These are phyloP conservation scores for Rhadina sibilatrix DNA, from an alignment of 2,113 vertebrate genomes.

Conservation along the genomic window DNA sequence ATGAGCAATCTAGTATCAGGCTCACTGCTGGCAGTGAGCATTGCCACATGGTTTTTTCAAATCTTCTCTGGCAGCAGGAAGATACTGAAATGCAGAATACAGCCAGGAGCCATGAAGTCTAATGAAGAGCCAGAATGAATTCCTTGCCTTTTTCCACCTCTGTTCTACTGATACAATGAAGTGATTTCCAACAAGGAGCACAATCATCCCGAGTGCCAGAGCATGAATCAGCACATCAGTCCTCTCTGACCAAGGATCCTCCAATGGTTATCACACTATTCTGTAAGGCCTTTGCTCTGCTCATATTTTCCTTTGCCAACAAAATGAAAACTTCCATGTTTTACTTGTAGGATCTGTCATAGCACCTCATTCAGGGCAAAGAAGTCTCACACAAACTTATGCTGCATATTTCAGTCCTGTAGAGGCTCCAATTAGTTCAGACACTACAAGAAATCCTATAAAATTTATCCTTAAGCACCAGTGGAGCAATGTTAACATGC, in stretches of 20 bases:
- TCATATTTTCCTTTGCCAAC: neutral
- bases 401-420: neutral
- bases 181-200: slow-evolving; percentile 47
- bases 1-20: slow-evolving; percentile 18
- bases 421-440: neutral
- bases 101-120: slow-evolving; percentile 53
- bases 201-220: neutral
- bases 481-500: neutral
- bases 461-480: neutral
- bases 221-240: slow-evolving; percentile 50
- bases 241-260: neutral
- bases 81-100: slow-evolving; percentile 1
- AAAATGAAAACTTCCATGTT: neutral
- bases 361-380: slow-evolving; percentile 51
- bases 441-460: neutral
- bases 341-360: slow-evolving; percentile 32
- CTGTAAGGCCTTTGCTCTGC: slow-evolving; percentile 35
- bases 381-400: neutral
- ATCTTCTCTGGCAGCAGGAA: slow-evolving; percentile 29
- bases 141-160: slow-evolving; percentile 47
- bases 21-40: slow-evolving; percentile 5
- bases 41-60: slow-evolving; percentile 22
- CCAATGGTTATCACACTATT: neutral
- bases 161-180: slow-evolving; percentile 43
- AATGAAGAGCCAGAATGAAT: slow-evolving; percentile 57